These are phyloP conservation scores for Nymphalis urticae DNA, from an alignment of 2,888 invertebrate genomes.

Conservation along the genomic window DNA sequence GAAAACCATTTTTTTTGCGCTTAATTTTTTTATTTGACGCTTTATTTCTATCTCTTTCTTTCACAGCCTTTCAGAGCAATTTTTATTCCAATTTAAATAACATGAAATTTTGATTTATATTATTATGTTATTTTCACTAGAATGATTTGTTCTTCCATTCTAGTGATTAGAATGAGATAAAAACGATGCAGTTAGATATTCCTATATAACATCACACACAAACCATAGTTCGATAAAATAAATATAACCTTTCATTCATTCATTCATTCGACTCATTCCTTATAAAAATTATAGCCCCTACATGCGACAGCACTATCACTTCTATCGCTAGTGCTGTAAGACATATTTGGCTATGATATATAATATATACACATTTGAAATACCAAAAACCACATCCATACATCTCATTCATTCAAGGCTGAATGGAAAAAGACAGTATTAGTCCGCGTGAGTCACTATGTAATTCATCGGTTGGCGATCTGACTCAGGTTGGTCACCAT, in stretches of 20 bases:
- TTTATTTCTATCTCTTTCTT: conserved; percentile 14
- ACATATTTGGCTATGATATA: background rate
- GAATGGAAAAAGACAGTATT: conserved; percentile 22
- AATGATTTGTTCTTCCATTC: background rate
- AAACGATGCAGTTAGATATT: background rate
- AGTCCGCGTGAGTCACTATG: conserved; percentile 49
- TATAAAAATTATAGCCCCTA: background rate
- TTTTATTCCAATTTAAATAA: conserved; percentile 11
- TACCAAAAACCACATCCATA: background rate
- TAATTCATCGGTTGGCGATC: conserved; percentile 64
- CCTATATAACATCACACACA: background rate
- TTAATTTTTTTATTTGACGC: conserved; percentile 10
- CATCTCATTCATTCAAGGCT: conserved; percentile 11
- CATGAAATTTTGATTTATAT: background rate
- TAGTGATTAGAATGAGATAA: conserved; percentile 10
- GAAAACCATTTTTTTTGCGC: conserved; percentile 5
- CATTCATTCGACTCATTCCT: conserved; percentile 1
- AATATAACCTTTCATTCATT: conserved; percentile 3
- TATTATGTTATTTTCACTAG: background rate
- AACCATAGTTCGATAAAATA: background rate
- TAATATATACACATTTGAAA: background rate
- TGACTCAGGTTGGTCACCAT: conserved; percentile 81
- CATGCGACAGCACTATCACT: background rate
- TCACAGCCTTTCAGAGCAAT: conserved; percentile 27
- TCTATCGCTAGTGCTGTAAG: background rate